These are phyloP conservation scores for Daphoenositta chrysoptera DNA, from an alignment of 2,113 vertebrate species.

Conservation along the genomic window DNA sequence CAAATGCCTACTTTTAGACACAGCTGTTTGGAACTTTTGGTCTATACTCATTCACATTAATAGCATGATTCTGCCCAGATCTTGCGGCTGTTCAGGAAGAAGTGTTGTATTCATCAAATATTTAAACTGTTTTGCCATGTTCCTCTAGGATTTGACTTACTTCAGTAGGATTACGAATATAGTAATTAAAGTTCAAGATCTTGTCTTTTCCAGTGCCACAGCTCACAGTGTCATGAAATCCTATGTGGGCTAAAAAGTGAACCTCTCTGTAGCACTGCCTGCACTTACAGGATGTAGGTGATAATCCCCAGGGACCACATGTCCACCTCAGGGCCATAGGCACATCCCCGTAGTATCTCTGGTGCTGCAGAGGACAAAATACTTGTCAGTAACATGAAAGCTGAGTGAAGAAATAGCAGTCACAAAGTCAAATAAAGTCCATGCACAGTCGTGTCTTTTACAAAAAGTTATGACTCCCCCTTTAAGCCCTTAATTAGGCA, in stretches of 20 bases:
- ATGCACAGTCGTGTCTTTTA: rapidly evolving
- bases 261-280: background rate
- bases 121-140: background rate
- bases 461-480: background rate
- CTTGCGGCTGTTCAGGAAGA: background rate
- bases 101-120: background rate
- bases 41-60: background rate
- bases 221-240: background rate
- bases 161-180: background rate
- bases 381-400: background rate
- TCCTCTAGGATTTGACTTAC: background rate
- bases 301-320: slow-evolving; percentile 91
- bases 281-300: slow-evolving; percentile 89
- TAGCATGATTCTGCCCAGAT: background rate
- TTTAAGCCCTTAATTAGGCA: background rate
- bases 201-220: background rate
- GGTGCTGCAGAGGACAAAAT: slow-evolving; percentile 74
- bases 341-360: slow-evolving; percentile 84
- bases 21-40: background rate
- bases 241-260: background rate
- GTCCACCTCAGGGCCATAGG: slow-evolving; percentile 88
- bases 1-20: background rate
- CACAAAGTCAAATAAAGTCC: background rate
- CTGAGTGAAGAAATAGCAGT: background rate
- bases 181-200: background rate